Base-by-base conservation (phyloP, 1,140 invertebrate genomes). In the Metopolophium dirhodum region DNA sequence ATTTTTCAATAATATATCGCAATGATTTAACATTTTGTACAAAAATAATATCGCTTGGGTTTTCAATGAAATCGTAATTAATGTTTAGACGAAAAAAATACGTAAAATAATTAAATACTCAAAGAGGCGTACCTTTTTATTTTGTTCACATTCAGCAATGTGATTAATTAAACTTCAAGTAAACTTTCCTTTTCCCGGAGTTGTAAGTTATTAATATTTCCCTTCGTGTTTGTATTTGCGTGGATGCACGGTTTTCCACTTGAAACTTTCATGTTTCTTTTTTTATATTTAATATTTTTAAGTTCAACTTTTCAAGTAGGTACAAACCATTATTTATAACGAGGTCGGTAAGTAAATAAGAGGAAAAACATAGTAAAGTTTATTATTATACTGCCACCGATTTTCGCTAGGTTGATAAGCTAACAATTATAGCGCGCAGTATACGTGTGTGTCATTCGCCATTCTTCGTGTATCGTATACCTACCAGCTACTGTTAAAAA, bases 201-300 rank as follows among this genome's bases (percentile, higher is more conserved):
- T 93, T 93, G 68, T 93, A 85, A 93, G 91, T 93, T 85, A 93
- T 93, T 93, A 93, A 85, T 93, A 93, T 93, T 93, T 93, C 35
- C 49, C 82, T 92, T 54, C 68, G 91, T 93, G 49, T 93, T 93
- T 93, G 77, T 93, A 85, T 85, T 92, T 83, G 49, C 77, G n/a
- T 57, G 49, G 82, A 86, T 93, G 61, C 77, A 86, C 49, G 49
- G 91, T 26, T 93, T 83, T 85, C 77, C 91, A 51, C 77, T 93
- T 93, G 47, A 93, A 93, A 93, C 82, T 93, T 93, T 93, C 82
- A 45, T 54, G 77, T 82, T 49, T 57, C 57, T 90, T 77, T 45
- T 91, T 61, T 82, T 49, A 51, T 51, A 54, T 51, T 51, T 82
- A 82, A 51, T 51, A 37, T 82, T 77, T 91, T 92, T 77, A 49